These are phyloP conservation scores for Gambusia affinis DNA, from an alignment of 2,113 vertebrate genomes.

Conservation along the genomic window DNA sequence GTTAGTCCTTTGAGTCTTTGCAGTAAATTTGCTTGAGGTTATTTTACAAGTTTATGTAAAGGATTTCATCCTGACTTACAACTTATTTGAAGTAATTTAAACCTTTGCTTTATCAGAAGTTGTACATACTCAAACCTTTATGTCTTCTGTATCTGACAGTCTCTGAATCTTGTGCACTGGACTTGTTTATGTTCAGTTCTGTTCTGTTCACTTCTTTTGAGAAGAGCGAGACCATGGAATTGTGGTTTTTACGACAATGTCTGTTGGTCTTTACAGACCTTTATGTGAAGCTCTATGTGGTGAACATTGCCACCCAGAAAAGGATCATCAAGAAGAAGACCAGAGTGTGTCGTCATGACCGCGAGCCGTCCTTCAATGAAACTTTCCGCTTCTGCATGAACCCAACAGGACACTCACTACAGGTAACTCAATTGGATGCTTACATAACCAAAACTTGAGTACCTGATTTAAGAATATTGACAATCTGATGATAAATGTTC, in stretches of 20 bases:
- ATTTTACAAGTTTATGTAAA: too few species aligned
- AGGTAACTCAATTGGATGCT: constrained; percentile 43
- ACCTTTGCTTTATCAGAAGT: too few species aligned
- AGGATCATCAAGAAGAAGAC: constrained; percentile 99
- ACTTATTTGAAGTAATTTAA: too few species aligned
- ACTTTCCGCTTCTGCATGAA: constrained; percentile 97
- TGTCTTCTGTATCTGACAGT: neutral
- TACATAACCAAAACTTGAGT: too few species aligned
- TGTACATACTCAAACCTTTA: too few species aligned
- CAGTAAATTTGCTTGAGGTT: too few species aligned
- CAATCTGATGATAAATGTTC: too few species aligned
- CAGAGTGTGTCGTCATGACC: constrained; percentile 95
- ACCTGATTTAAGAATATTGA: neutral
- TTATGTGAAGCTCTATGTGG: constrained; percentile 97
- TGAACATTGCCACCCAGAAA: constrained; percentile 96
- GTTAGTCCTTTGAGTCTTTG: too few species aligned
- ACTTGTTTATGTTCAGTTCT: neutral
- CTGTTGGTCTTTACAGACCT: constrained; percentile 82
- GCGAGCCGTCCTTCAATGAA: constrained; percentile 97
- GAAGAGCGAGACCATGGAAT: neutral
- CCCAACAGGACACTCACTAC: constrained; percentile 87
- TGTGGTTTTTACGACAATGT: neutral
- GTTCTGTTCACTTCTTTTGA: too few species aligned
- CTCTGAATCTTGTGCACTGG: neutral
- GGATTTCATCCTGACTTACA: too few species aligned